These are phyloP conservation scores for Emydocephalus ijimae DNA, from an alignment of 2,113 vertebrate species.

Conservation along the genomic window DNA sequence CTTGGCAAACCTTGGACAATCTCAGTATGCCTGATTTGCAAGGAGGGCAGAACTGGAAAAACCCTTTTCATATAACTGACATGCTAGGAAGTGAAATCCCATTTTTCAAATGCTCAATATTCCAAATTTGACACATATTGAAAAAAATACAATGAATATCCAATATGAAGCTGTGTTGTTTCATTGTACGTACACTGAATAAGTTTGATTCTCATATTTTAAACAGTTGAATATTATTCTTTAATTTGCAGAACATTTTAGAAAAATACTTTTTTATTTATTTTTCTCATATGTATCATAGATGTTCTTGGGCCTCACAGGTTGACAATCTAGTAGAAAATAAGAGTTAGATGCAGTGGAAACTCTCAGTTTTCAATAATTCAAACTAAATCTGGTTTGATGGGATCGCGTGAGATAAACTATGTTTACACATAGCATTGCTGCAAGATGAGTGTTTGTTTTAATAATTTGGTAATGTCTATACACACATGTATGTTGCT, in stretches of 20 bases:
- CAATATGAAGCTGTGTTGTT: background rate
- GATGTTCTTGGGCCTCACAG: background rate
- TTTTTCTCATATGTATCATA: background rate
- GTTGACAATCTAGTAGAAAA: background rate
- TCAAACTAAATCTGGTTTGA: background rate
- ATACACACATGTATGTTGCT: background rate
- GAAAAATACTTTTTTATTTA: background rate
- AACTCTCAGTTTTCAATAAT: background rate
- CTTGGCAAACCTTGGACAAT: background rate
- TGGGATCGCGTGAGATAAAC: background rate
- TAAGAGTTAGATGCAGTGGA: background rate
- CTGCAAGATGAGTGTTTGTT: background rate
- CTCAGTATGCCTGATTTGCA: background rate
- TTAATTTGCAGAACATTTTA: background rate
- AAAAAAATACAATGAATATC: background rate
- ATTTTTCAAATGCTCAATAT: background rate
- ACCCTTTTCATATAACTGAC: background rate
- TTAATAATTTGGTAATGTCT: background rate
- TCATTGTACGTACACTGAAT: background rate
- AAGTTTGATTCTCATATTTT: background rate
- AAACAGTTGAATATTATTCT: background rate
- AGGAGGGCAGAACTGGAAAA: background rate
- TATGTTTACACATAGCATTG: background rate
- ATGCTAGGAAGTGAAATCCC: background rate
- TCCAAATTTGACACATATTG: background rate